phyloP scores from a whole-genome alignment of 2,797 vertebrate genomes.

The Heterohyrax brucei region DNA sequence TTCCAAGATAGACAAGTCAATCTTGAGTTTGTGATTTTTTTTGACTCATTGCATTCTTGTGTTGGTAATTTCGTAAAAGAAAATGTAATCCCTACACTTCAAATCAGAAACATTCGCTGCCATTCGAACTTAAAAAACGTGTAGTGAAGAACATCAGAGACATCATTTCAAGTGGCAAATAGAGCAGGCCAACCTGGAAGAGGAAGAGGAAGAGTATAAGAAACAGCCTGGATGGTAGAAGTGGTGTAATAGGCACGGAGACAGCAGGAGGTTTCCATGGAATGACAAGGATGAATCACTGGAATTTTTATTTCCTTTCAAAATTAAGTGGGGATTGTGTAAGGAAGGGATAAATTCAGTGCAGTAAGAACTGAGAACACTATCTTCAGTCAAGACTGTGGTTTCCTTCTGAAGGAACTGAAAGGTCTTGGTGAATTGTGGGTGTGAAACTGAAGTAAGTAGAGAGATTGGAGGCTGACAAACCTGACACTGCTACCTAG shows the following conservation, averaged over 20 bases:
- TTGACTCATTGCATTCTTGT: slow-evolving; percentile 16
- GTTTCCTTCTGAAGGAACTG: not conserved
- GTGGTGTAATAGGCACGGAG: not conserved
- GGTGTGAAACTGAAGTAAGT: not conserved
- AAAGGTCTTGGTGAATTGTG: not conserved
- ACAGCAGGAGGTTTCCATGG: not conserved
- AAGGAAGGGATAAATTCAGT: not conserved
- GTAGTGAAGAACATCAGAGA: slow-evolving; percentile 21
- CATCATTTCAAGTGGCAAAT: not conserved
- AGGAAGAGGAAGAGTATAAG: not conserved
- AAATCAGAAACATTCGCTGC: slow-evolving; percentile 23
- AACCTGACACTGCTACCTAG: not conserved
- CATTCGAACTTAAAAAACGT: not conserved
- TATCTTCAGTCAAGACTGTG: not conserved
- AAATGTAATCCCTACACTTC: not conserved
- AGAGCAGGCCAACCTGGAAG: not conserved
- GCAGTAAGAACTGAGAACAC: not conserved
- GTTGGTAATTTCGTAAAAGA: slow-evolving; percentile 15
- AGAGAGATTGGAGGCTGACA: not conserved
- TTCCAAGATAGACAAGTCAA: not conserved
- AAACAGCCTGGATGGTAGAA: not conserved
- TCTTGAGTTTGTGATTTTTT: not conserved
- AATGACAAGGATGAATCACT: not conserved
- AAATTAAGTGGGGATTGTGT: not conserved
- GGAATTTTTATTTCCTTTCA: slow-evolving; percentile 26